Base-by-base conservation (phyloP, 2,113 vertebrate species). In the Gymnarchus niloticus region DNA sequence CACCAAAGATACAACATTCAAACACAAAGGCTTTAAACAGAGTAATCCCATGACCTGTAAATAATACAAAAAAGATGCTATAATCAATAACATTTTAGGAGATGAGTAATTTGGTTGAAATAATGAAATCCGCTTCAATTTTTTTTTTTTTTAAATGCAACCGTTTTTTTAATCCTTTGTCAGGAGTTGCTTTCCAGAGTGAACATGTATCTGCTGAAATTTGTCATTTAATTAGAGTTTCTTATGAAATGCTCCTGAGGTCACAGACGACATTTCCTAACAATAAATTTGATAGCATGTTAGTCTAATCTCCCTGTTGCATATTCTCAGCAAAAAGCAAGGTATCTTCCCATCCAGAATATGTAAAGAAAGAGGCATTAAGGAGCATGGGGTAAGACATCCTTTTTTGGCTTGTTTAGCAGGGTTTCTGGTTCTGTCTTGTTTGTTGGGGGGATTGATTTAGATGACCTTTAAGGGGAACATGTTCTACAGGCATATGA, bases 381-480 rank as follows among this genome's bases (percentile, higher is more conserved):
- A 17, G 5, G 25, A n/a, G 23, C 14, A 7, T 81, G 49, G 25
- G 17, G 33, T 41, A 73, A 28, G 49, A 57, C 48, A 51, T 48
- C 73, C 28, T 19, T 41, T 73, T 73, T 73, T 73, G 41, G 10
- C 19, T 49, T 37, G 77, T 81, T 51, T 81, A 21, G 77, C 76
- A 81, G 41, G 3, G 56, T 37, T 49, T 28, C 56, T 65, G 44
- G 21, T 78, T 33, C 41, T 86, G 56, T 65, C 85, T 49, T 49
- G 51, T 25, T 82, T 81, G 77, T 41, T 57, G 12, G 49, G 77
- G 44, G 85, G 52, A 57, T 80, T 9, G 49, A 48, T 81, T 81
- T 56, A 54, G 49, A 81, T 49, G 76, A 80, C 73, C 54, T 85
- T 85, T 81, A 28, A 6, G 54, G 44, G 49, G 65, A 65, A 51